phyloP scores from a whole-genome alignment of 37 sponge, comb jelly and placozoan species.

The Beroe forskalii region DNA sequence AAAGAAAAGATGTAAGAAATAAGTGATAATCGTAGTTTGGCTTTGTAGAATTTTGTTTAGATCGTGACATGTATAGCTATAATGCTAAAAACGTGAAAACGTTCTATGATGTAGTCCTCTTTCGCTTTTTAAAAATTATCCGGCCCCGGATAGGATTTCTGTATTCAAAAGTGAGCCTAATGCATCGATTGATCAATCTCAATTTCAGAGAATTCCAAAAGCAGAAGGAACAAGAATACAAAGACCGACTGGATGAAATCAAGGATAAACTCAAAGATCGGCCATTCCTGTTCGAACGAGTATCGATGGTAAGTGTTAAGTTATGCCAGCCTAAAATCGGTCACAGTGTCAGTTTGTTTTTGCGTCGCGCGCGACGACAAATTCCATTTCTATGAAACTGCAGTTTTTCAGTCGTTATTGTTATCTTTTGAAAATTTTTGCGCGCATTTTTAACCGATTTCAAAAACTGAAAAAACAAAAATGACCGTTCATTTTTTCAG shows the following conservation, averaged over 20 bases:
- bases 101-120: no score
- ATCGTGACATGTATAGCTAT: no score
- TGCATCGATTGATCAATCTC: no score
- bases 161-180: no score
- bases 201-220: constrained; percentile 68
- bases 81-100: no score
- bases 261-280: constrained; percentile 73
- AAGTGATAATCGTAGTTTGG: background rate
- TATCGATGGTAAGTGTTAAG: constrained; percentile 44
- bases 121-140: no score
- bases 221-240: constrained; percentile 68
- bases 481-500: background rate
- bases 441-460: background rate
- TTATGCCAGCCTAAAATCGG: no score
- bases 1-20: constrained; percentile 22
- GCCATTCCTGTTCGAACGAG: constrained; percentile 84
- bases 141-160: no score
- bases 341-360: background rate
- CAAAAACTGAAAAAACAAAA: background rate
- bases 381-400: background rate
- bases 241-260: constrained; percentile 75
- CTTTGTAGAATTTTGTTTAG: no score
- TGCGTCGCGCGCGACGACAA: background rate
- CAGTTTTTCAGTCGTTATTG: background rate
- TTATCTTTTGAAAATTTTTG: background rate